Evolutionary conservation across 2,113 vertebrate species (phyloP).

Genomic region (Onychostoma macrolepis): DNA sequence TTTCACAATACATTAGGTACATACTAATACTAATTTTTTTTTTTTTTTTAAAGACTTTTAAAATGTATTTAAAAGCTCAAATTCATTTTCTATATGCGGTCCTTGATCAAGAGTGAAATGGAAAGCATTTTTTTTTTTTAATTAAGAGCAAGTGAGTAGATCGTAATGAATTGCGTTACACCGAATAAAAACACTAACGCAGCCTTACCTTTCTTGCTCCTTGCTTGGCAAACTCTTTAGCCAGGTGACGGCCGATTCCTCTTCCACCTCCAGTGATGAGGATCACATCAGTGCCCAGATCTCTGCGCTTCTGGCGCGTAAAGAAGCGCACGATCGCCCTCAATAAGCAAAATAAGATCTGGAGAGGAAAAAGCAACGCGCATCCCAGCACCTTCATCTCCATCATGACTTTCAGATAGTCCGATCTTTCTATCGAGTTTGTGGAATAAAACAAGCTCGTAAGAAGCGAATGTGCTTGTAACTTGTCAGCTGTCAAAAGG

Average conservation of each 20-base stretch:
- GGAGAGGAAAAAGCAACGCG: conserved; percentile 79
- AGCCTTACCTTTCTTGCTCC: conserved; percentile 82
- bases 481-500: conserved; percentile 34
- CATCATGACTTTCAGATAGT: conserved; percentile 66
- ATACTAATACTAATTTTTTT: too few species aligned
- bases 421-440: neutral
- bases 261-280: conserved; percentile 86
- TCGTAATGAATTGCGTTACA: neutral
- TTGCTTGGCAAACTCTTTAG: conserved; percentile 81
- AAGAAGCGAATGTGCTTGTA: neutral
- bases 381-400: conserved; percentile 78
- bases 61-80: neutral
- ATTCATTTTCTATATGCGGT: neutral
- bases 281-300: conserved; percentile 80
- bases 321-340: conserved; percentile 75
- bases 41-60: neutral
- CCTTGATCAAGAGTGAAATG: neutral
- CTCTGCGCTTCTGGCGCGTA: conserved; percentile 76
- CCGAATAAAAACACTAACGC: neutral
- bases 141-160: neutral
- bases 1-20: neutral
- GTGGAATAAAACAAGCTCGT: neutral
- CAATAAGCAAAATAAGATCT: conserved; percentile 75
- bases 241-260: conserved; percentile 86
- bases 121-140: neutral